These are phyloP conservation scores for Arenicola marina DNA, from an alignment of 2,888 invertebrate genomes.

Conservation along the genomic window DNA sequence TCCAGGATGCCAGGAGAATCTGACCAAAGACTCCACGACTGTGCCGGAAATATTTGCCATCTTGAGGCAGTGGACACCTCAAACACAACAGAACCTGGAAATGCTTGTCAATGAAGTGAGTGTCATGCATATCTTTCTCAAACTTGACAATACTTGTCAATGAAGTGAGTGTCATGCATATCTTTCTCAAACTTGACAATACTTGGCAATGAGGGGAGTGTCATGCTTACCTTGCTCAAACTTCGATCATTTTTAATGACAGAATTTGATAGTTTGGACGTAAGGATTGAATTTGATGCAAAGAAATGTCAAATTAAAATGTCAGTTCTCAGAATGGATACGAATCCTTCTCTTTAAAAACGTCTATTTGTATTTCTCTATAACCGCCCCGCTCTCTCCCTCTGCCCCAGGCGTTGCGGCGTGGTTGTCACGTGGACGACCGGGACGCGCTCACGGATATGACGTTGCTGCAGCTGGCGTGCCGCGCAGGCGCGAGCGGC, in stretches of 20 bases:
- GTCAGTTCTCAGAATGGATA: too few relatives aligned
- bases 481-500: constrained; percentile 64
- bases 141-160: constrained; percentile 60
- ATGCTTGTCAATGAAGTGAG: constrained; percentile 61
- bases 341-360: too few relatives aligned
- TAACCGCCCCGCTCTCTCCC: too few relatives aligned
- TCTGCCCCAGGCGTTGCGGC: constrained; percentile 57
- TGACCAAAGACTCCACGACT: constrained; percentile 53
- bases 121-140: too few relatives aligned
- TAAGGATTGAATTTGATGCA: too few relatives aligned
- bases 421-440: constrained; percentile 64
- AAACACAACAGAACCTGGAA: constrained; percentile 63
- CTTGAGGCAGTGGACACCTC: constrained; percentile 65
- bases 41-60: constrained; percentile 64
- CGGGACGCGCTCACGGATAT: constrained; percentile 65
- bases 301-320: too few relatives aligned
- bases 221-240: too few relatives aligned
- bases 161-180: constrained; percentile 56
- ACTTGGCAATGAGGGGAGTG: constrained; percentile 61
- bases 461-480: constrained; percentile 65
- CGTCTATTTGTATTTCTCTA: too few relatives aligned
- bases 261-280: too few relatives aligned
- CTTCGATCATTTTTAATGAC: too few relatives aligned
- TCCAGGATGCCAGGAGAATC: constrained; percentile 58
- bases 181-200: constrained; percentile 61